Evolutionary conservation across 2,797 vertebrate species (phyloP).

Genomic region (Podargus strigoides): DNA sequence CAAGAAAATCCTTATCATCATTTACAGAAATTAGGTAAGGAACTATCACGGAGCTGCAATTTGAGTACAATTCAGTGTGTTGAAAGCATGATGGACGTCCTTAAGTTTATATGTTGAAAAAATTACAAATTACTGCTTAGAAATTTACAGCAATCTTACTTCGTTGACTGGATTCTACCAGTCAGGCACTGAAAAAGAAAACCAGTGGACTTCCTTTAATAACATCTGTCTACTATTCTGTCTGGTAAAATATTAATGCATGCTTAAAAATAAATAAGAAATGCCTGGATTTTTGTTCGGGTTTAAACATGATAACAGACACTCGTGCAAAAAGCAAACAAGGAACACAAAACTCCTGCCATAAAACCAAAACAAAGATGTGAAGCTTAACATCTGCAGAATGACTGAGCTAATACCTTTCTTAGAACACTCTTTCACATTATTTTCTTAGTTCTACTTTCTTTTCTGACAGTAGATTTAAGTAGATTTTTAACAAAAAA

Average conservation of each 20-base stretch:
- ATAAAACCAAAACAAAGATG: neutral
- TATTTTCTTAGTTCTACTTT: neutral
- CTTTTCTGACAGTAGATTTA: neutral
- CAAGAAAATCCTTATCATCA: neutral
- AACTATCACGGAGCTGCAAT: neutral
- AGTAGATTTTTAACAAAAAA: neutral
- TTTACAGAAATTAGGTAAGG: neutral
- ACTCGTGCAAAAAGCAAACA: neutral
- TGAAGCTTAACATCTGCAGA: neutral
- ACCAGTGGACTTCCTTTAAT: neutral
- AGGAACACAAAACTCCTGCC: accelerated
- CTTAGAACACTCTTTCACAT: neutral
- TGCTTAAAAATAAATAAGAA: neutral
- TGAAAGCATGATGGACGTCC: neutral
- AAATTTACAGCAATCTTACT: neutral
- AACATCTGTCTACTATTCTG: neutral
- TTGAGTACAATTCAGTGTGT: neutral
- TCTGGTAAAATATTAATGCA: neutral
- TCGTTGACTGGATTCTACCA: neutral
- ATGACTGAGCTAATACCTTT: neutral
- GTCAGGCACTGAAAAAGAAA: neutral
- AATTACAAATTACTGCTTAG: neutral
- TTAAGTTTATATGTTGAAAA: neutral
- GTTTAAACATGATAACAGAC: neutral
- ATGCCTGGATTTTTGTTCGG: neutral